Base-by-base conservation (phyloP, 1,140 invertebrate species). In the Drosophila arawakana region DNA sequence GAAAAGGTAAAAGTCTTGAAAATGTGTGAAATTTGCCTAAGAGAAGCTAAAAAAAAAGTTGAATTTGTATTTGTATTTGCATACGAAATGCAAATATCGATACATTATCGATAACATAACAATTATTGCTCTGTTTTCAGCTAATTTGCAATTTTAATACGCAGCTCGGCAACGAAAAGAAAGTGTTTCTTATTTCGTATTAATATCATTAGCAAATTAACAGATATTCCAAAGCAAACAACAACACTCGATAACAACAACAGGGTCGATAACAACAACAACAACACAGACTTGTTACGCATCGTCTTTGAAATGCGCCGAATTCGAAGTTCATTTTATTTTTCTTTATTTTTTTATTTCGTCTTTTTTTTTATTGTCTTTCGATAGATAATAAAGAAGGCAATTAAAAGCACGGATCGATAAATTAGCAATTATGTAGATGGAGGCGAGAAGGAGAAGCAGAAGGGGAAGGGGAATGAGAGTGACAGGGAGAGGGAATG, bases 341-440 rank as follows among this genome's bases (percentile, higher is more conserved):
- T 13, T 47, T 18, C 30, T 18, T 41, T 6, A 37, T 37, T 7
- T 15, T 15, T 54, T 25, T 57, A 35, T 9, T 44, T 43, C 13
- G 54, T 58, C 2, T 9, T 69, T n/a, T n/a, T 46, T 52, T 13
- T 60, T 61, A 25, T 62, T 70, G 49, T 55, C 43, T 63, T 70
- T 74, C 59, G 72, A 58, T 70, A 63, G 68, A 76, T 77, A 67
- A 75, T 80, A 72, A 84, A 76, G 62, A 69, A 84, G 63, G 73
- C 76, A 81, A 78, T 86, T 81, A 81, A 78, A 81, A 86, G 65
- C 52, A 35, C 60, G 46, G 25, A 49, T 63, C 73, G 81, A 86
- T 86, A 86, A 86, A 86, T 86, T 86, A 86, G 80, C 83, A 86
- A 86, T 86, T 86, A 86, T 80, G 67, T 61, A 73, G 83, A 82